These are phyloP conservation scores for Neodon shergylaensis DNA, from an alignment of 2,113 vertebrate genomes.

Conservation along the genomic window DNA sequence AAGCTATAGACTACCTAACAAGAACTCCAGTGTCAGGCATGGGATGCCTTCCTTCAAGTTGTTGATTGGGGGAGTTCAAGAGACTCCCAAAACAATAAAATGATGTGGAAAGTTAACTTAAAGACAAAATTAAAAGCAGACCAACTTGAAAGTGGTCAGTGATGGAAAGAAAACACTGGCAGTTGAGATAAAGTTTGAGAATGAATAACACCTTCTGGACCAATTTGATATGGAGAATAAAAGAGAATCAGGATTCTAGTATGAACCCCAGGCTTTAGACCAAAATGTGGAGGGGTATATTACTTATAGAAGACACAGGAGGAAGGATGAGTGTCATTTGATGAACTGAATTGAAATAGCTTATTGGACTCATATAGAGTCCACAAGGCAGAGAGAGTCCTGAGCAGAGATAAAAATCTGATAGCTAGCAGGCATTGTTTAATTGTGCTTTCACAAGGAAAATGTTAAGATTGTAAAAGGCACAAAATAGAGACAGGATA, in stretches of 20 bases:
- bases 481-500: not conserved
- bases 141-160: not conserved
- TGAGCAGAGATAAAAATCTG: slow-evolving; percentile 10
- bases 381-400: not conserved
- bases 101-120: not conserved
- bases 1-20: not conserved
- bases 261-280: slow-evolving; percentile 14
- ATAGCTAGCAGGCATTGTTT: slow-evolving; percentile 30
- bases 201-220: not conserved
- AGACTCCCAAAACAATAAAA: not conserved
- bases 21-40: not conserved
- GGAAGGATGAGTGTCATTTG: not conserved
- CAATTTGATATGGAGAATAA: slow-evolving; percentile 7
- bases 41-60: not conserved
- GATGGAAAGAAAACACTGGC: not conserved
- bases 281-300: not conserved
- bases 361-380: not conserved
- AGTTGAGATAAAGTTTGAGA: slow-evolving; percentile 14
- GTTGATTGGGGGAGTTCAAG: not conserved
- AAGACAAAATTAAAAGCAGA: slow-evolving; percentile 36
- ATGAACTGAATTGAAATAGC: slow-evolving; percentile 19
- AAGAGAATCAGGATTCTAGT: not conserved
- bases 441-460: not conserved
- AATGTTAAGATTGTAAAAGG: slow-evolving; percentile 28
- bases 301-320: not conserved